A percentile compares a stretch with the other conserved stretches of the same genome.
Conservation (phyloP, 2,113 vertebrate species). For the Dendropsophus ebraccatus region DNA sequence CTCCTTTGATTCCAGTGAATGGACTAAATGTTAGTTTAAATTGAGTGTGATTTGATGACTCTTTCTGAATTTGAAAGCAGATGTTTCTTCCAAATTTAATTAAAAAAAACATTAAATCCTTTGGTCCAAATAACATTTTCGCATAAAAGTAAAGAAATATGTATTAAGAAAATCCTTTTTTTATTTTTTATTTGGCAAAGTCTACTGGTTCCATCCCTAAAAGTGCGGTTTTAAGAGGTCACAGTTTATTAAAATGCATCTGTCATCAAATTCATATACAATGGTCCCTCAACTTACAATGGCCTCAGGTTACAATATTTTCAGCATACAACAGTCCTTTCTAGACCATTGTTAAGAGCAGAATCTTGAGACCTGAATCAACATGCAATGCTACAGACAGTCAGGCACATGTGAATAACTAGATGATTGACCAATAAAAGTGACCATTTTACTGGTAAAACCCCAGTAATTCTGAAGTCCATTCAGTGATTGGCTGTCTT, state of each 20-base stretch:
- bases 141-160: background rate
- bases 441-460: too few species aligned
- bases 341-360: too few species aligned
- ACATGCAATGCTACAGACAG: too few species aligned
- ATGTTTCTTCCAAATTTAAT: slow-evolving; percentile 50
- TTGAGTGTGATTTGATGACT: slow-evolving; percentile 54
- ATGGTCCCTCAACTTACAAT: too few species aligned
- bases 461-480: too few species aligned
- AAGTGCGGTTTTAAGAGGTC: background rate
- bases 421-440: too few species aligned
- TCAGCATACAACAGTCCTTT: too few species aligned
- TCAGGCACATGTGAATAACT: too few species aligned
- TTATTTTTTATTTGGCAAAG: background rate
- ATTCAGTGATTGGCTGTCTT: too few species aligned
- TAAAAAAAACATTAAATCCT: background rate
- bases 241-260: background rate
- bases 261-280: background rate
- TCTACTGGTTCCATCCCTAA: background rate
- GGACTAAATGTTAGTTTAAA: slow-evolving; percentile 55
- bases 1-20: slow-evolving; percentile 38
- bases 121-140: slow-evolving; percentile 8
- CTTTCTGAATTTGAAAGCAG: slow-evolving; percentile 58
- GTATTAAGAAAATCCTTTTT: background rate
- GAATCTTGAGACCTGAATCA: too few species aligned
- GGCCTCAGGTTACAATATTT: too few species aligned